phyloP scores from a whole-genome alignment of 2,797 vertebrate species.

The Ciconia nigra region DNA sequence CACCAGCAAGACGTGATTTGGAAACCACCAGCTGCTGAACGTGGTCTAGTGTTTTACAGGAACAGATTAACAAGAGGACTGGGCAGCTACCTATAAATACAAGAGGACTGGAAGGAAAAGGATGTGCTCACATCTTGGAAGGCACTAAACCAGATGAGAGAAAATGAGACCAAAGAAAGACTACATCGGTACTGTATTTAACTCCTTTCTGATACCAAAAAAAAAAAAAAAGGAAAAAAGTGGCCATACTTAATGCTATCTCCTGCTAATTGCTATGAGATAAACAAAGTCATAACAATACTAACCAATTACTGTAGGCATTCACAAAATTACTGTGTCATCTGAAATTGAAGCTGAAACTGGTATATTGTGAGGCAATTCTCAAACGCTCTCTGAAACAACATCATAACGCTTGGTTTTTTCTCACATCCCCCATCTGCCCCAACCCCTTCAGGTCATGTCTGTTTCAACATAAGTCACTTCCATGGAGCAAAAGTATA shows the following conservation, averaged over 20 bases:
- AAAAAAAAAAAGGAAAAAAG: too few species aligned
- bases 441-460: fast-evolving
- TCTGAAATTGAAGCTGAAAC: neutral
- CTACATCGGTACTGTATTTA: neutral
- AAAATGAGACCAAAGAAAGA: neutral
- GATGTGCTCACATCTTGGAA: neutral
- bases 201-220: neutral
- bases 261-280: neutral
- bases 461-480: neutral
- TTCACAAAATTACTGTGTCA: neutral
- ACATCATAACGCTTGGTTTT: neutral
- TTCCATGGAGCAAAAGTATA: neutral
- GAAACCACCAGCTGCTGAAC: neutral
- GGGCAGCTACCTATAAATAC: neutral
- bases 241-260: neutral
- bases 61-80: neutral
- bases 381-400: neutral
- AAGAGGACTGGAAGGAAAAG: neutral
- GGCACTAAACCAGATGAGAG: neutral
- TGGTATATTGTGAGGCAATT: neutral
- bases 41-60: neutral
- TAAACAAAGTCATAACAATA: neutral
- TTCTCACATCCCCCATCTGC: neutral
- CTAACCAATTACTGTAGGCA: neutral
- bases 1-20: neutral